phyloP scores from a whole-genome alignment of 2,797 vertebrate genomes.

The Melanotaenia boesemani region DNA sequence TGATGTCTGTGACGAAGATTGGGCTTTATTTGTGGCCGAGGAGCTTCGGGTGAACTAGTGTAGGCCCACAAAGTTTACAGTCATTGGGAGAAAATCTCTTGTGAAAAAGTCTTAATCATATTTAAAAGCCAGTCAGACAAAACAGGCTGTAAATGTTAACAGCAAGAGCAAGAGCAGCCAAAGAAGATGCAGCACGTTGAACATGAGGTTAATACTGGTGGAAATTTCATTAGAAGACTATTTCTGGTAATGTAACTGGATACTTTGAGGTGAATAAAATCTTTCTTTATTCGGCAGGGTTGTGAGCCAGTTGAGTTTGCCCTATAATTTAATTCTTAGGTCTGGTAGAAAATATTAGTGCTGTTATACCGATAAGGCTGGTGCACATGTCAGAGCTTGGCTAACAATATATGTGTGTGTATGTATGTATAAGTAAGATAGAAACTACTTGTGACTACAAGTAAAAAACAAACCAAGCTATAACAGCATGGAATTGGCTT shows the following conservation, averaged over 20 bases:
- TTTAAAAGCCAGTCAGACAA: no score
- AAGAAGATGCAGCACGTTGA: neutral
- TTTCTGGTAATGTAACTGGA: neutral
- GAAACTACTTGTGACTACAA: no score
- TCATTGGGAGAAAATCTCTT: neutral
- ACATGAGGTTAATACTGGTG: neutral
- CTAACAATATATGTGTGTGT: no score
- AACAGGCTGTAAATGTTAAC: neutral
- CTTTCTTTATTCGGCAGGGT: neutral
- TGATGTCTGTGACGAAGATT: slow-evolving; percentile 37
- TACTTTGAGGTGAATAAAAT: neutral
- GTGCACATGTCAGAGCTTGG: no score
- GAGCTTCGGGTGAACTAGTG: slow-evolving; percentile 1
- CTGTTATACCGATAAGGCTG: no score
- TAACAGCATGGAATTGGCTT: no score
- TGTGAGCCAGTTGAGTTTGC: no score
- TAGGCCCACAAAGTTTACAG: neutral
- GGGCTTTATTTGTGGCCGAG: slow-evolving; percentile 22
- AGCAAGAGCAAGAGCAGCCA: no score
- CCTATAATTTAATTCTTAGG: no score
- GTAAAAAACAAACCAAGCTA: no score
- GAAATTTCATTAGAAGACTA: neutral
- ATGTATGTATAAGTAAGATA: no score
- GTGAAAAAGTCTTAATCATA: neutral
- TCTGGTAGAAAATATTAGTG: no score